Conservation (phyloP, 1,140 invertebrate species). For the Bombus fervidus region DNA sequence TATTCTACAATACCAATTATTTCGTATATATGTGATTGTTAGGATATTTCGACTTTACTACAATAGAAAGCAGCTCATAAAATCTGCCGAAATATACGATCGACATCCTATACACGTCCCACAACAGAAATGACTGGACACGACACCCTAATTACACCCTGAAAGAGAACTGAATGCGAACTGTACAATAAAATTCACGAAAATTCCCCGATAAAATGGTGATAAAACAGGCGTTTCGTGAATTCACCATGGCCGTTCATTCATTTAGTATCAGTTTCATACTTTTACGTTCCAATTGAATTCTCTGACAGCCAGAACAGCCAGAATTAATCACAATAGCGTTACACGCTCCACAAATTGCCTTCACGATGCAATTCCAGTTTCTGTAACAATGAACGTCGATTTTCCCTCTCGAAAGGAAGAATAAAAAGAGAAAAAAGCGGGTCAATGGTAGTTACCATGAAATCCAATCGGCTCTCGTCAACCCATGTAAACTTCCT, state of each 20-base stretch:
- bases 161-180: not conserved
- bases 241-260: not conserved
- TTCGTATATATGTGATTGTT: not conserved
- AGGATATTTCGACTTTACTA: not conserved
- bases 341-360: not conserved
- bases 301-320: not conserved
- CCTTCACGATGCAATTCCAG: not conserved
- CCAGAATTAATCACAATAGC: not conserved
- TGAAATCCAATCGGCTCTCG: not conserved
- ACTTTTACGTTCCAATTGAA: conserved; percentile 18
- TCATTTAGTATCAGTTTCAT: conserved; percentile 20
- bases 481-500: not conserved
- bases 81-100: not conserved
- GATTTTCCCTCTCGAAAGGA: not conserved
- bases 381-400: not conserved
- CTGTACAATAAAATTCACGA: not conserved
- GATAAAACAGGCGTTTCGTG: conserved; percentile 11
- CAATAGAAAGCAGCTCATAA: not conserved
- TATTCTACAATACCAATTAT: not conserved
- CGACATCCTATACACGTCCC: too few species aligned
- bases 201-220: conserved; percentile 5
- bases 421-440: not conserved
- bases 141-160: not conserved
- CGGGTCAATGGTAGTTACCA: not conserved
- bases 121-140: not conserved